Evolutionary conservation across 2,888 invertebrate species (phyloP).

Genomic region (Atrina japonica): DNA sequence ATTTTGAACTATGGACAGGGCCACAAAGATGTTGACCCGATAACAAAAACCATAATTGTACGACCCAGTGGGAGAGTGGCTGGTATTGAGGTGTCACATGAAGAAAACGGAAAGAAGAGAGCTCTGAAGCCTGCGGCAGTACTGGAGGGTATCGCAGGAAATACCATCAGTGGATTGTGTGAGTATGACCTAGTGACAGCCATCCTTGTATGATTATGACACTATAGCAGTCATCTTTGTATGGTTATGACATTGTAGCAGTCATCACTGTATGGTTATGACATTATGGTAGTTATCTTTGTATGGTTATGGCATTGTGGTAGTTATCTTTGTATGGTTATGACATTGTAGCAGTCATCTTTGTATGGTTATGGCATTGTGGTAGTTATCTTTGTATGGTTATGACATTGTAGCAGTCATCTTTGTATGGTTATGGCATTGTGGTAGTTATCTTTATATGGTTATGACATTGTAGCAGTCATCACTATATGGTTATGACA

Average conservation of each 20-base stretch:
- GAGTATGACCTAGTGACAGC: conserved; percentile 48
- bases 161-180: conserved; percentile 68
- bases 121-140: conserved; percentile 64
- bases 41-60: conserved; percentile 71
- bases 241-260: no score
- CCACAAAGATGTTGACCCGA: conserved; percentile 61
- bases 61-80: conserved; percentile 74
- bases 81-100: conserved; percentile 64
- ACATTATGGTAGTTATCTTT: not conserved
- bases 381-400: no score
- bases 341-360: no score
- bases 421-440: no score
- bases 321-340: no score
- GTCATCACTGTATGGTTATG: not conserved
- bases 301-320: not conserved
- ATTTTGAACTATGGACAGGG: conserved; percentile 44
- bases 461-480: no score
- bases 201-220: no score
- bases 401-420: no score
- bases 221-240: no score
- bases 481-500: no score
- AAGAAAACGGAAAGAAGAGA: conserved; percentile 50
- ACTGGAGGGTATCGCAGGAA: conserved; percentile 66
- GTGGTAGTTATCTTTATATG: no score
- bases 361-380: no score